A percentile compares a stretch with the other conserved stretches of the same genome.
phyloP scores from a whole-genome alignment of 2,113 vertebrate genomes.

The Bubo blakistoni region DNA sequence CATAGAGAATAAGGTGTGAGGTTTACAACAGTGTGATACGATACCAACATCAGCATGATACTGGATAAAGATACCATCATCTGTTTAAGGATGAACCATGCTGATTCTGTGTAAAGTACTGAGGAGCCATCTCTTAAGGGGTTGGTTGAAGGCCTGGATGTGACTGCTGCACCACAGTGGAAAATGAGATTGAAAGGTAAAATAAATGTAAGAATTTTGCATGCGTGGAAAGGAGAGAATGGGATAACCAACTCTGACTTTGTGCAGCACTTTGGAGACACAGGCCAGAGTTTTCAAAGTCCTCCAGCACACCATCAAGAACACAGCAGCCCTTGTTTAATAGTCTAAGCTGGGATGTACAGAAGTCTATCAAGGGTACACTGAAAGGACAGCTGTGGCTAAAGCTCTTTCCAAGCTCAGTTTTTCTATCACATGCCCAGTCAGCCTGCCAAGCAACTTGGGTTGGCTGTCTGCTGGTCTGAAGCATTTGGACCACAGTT shows the following conservation, averaged over 20 bases:
- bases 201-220: neutral
- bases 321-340: neutral
- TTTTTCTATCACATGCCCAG: neutral
- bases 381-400: neutral
- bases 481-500: neutral
- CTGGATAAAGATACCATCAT: neutral
- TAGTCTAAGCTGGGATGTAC: neutral
- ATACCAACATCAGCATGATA: neutral
- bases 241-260: neutral
- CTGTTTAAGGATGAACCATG: neutral
- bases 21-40: accelerated
- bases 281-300: neutral
- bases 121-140: neutral
- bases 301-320: neutral
- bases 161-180: neutral
- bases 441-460: neutral
- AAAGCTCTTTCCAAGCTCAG: neutral
- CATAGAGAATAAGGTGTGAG: neutral
- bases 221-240: neutral
- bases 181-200: neutral
- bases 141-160: neutral
- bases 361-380: neutral
- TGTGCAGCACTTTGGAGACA: neutral
- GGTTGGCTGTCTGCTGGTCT: neutral
- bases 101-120: neutral